Evolutionary conservation across 1,140 invertebrate species (phyloP).

Genomic region (Ceratina japonica): DNA sequence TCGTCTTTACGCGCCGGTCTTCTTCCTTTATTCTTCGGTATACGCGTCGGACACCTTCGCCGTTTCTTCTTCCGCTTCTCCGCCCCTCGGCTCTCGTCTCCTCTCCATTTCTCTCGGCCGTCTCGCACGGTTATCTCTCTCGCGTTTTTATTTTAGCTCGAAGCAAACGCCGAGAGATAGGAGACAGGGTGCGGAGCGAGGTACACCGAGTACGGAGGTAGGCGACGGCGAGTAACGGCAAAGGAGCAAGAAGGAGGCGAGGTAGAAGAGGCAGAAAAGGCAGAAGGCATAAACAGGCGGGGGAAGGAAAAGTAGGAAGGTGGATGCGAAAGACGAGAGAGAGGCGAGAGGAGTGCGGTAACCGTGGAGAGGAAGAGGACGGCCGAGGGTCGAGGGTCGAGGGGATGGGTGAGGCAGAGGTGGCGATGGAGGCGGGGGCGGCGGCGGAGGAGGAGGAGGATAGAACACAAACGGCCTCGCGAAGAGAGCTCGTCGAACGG

Average conservation of each 20-base stretch:
- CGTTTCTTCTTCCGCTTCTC: neutral
- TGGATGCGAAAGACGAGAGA: constrained; percentile 34
- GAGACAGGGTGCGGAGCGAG: constrained; percentile 6
- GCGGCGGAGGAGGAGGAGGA: constrained; percentile 37
- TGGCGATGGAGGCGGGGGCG: constrained; percentile 8
- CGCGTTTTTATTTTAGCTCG: constrained; percentile 69
- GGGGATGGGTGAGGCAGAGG: constrained; percentile 7
- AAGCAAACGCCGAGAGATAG: constrained; percentile 56
- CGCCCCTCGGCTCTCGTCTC: constrained; percentile 13
- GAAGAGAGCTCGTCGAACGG: constrained; percentile 69
- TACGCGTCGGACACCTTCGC: neutral
- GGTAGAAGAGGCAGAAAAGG: constrained; percentile 4
- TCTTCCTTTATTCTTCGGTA: neutral
- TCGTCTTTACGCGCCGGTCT: constrained; percentile 2
- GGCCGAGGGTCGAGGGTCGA: neutral
- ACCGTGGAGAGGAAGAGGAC: constrained; percentile 3
- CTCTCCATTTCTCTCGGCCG: constrained; percentile 9
- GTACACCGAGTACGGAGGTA: neutral
- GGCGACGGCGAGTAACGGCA: constrained; percentile 18
- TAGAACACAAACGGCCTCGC: constrained; percentile 57
- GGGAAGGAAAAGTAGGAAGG: constrained; percentile 35
- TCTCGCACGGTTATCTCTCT: constrained; percentile 40
- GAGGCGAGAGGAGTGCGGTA: constrained; percentile 16
- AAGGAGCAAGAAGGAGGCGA: constrained; percentile 31
- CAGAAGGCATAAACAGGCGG: constrained; percentile 26